Conservation (phyloP, 2,888 invertebrate species). For the Phrixothrix hirtus region DNA sequence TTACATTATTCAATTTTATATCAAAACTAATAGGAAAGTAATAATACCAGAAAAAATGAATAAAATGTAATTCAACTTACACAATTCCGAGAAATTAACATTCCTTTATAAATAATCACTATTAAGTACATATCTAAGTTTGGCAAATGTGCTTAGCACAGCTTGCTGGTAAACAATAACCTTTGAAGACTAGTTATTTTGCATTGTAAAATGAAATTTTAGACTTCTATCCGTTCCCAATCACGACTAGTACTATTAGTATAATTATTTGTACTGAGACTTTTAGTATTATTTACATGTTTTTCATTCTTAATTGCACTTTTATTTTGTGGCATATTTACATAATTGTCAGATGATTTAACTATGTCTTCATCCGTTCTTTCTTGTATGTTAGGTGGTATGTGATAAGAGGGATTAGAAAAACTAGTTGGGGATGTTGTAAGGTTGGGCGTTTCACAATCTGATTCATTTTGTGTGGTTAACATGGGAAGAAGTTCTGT, state of each 20-base stretch:
- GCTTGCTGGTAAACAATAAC: slow-evolving; percentile 1
- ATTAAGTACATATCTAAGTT: too few species aligned
- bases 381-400: slow-evolving; percentile 42
- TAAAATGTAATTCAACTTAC: too few species aligned
- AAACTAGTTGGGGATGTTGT: slow-evolving; percentile 43
- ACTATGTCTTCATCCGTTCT: slow-evolving; percentile 38
- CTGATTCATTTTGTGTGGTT: slow-evolving; percentile 52
- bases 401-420: slow-evolving; percentile 52
- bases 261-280: slow-evolving; percentile 40
- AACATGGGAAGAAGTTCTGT: slow-evolving; percentile 63
- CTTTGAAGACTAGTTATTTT: neutral
- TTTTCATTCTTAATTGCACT: slow-evolving; percentile 45
- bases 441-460: slow-evolving; percentile 37
- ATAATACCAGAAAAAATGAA: too few species aligned
- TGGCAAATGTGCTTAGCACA: neutral
- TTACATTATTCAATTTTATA: too few species aligned
- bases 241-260: slow-evolving; percentile 48
- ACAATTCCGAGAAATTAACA: too few species aligned
- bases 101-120: too few species aligned
- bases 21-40: too few species aligned
- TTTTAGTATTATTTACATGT: slow-evolving; percentile 7
- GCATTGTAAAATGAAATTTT: neutral
- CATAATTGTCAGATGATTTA: slow-evolving; percentile 58
- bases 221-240: slow-evolving; percentile 42
- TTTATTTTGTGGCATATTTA: slow-evolving; percentile 61